Evolutionary conservation across 2,888 invertebrate genomes (phyloP), one percentile per base, ranked within the genome.

Genomic region (Phengaris alcon): DNA sequence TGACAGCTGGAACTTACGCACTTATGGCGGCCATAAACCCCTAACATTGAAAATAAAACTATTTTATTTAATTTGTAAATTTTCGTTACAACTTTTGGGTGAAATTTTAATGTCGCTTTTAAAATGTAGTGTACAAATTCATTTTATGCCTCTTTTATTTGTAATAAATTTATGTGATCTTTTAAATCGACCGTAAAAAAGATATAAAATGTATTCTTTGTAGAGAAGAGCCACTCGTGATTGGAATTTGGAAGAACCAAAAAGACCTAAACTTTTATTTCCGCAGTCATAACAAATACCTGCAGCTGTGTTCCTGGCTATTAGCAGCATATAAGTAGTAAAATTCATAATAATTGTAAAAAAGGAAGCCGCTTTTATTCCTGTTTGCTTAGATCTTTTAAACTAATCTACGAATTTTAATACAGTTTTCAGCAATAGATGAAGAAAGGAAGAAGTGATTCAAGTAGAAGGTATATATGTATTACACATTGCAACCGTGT

Each of bases 151-250:
- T 64, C 35, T 64, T 64, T 64, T 64, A 64, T 64, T 64, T 12
- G 35, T 44, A 64, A 64, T 64, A 64, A 64, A 64, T 44, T 35
- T 64, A 64, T 35, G 64, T 64, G 64, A 64, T 44, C 35, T 35
- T 64, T 64, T 64, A 64, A 64, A 64, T 44, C 64, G 35, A 64
- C 64, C 64, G 64, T 64, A 64, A 64, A 64, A 64, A 64, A 64
- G 64, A 64, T 64, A 64, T 64, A 35, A 64, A 64, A 64, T 44
- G 64, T 64, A 64, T 64, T 64, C 35, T 64, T 64, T 64, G 64
- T 64, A 64, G 64, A 64, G 44, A 12, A 44, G 6, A 12, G 64
- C 10, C 64, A 64, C 64, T 64, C 64, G 6, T 64, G 35, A 64
- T 64, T 64, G 35, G 64, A 64, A 64, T 64, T 44, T 44, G 35